These are phyloP conservation scores for Gisinianus flammeolus DNA, from an alignment of 2,888 invertebrate species.

Conservation along the genomic window DNA sequence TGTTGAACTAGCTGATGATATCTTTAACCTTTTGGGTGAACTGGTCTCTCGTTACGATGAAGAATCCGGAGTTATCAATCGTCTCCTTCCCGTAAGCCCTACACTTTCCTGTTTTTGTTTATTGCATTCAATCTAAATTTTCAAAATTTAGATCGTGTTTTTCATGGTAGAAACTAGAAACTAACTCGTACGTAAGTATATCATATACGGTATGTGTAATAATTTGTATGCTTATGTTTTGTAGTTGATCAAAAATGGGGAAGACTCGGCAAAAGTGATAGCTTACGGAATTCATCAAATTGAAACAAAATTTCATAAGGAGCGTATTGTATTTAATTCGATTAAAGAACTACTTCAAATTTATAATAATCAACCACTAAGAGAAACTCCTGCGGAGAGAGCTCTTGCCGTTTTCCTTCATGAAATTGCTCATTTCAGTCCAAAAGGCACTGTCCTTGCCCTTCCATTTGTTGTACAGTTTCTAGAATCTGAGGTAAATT, in stretches of 20 bases:
- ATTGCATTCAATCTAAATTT: too few relatives aligned
- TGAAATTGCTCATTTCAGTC: conserved; percentile 42
- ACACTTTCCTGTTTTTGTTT: conserved; percentile 22
- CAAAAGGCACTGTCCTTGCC: conserved; percentile 41
- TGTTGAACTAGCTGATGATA: conserved; percentile 42
- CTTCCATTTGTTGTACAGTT: conserved; percentile 51
- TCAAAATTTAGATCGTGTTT: too few relatives aligned
- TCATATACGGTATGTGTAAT: neutral
- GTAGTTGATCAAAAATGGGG: conserved; percentile 45
- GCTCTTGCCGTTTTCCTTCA: conserved; percentile 48
- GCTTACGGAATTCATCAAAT: conserved; percentile 45
- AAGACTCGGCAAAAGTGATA: conserved; percentile 47
- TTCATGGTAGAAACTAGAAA: too few relatives aligned
- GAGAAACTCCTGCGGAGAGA: conserved; percentile 47
- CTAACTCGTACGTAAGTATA: neutral
- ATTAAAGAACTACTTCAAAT: conserved; percentile 46
- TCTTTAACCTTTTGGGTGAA: conserved; percentile 50
- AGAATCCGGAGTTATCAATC: conserved; percentile 47
- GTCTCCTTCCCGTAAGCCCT: conserved; percentile 47
- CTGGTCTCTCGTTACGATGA: conserved; percentile 47
- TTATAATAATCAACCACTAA: conserved; percentile 42
- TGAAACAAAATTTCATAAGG: conserved; percentile 29
- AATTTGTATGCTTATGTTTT: conserved; percentile 6
- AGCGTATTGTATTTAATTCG: conserved; percentile 38
- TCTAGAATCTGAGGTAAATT: conserved; percentile 50